Conservation (phyloP, 2,113 vertebrate species). For the Microcebus tavaratra region DNA sequence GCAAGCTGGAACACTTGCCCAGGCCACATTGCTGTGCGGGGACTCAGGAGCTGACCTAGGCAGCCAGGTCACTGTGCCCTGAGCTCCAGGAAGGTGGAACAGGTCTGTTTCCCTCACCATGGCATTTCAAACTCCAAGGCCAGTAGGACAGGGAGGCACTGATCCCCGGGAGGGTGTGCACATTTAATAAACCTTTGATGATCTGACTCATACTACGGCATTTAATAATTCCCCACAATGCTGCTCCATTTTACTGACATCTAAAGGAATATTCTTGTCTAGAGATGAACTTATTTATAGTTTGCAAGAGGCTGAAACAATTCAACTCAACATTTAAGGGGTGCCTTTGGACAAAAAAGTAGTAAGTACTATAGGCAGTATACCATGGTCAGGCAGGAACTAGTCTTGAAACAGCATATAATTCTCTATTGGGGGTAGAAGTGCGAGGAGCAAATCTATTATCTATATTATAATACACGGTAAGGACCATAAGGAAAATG, state of each 20-base stretch:
- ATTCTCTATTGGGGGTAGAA: not conserved
- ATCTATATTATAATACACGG: not conserved
- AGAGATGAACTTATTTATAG: not conserved
- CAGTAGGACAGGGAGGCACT: not conserved
- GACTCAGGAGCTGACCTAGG: not conserved
- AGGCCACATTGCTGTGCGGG: not conserved
- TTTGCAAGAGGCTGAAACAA: not conserved
- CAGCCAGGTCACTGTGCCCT: not conserved
- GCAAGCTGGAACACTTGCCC: not conserved
- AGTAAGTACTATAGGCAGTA: not conserved
- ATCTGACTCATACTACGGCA: not conserved
- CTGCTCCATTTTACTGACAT: conserved; percentile 1
- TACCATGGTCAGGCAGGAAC: not conserved
- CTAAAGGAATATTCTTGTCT: not conserved
- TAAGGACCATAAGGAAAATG: not conserved
- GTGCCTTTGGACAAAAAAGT: not conserved
- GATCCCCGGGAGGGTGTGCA: not conserved
- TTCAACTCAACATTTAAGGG: not conserved
- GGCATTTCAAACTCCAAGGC: not conserved
- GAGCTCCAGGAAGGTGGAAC: not conserved
- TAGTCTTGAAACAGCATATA: not conserved
- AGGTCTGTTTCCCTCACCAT: not conserved
- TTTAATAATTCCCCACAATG: not conserved
- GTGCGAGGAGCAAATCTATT: not conserved
- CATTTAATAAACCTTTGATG: not conserved